Evolutionary conservation across 1,140 invertebrate species (phyloP).

Genomic region (Drosophila eugracilis): DNA sequence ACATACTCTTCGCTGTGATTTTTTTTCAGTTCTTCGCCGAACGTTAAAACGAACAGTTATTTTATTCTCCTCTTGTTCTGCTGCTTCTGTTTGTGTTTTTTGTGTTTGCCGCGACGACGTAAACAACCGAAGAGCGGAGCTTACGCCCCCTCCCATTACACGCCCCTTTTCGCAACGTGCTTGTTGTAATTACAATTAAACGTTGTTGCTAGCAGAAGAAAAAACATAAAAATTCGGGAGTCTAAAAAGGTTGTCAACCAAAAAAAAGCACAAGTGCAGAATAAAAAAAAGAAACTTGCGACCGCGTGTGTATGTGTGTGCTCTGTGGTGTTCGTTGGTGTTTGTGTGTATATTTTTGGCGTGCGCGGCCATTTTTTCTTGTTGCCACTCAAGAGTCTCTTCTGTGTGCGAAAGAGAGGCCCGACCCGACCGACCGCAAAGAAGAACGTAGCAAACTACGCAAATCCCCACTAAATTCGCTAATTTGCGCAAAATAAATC

Average conservation of each 20-base stretch:
- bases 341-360: constrained; percentile 76
- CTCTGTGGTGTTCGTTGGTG: constrained; percentile 40
- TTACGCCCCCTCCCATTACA: constrained; percentile 14
- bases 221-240: constrained; percentile 3
- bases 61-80: constrained; percentile 42
- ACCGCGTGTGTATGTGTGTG: constrained; percentile 23
- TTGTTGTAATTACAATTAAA: constrained; percentile 51
- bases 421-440: constrained; percentile 47
- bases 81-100: constrained; percentile 38
- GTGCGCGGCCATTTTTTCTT: constrained; percentile 81
- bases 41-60: constrained; percentile 47
- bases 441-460: constrained; percentile 22
- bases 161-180: constrained; percentile 7
- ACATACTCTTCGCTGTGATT: constrained; percentile 63
- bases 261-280: constrained; percentile 69
- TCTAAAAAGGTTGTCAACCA: constrained; percentile 32
- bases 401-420: constrained; percentile 59
- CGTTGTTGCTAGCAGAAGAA: constrained; percentile 53
- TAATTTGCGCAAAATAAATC: constrained; percentile 39
- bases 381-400: constrained; percentile 45
- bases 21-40: constrained; percentile 72
- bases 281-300: constrained; percentile 48
- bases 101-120: constrained; percentile 40
- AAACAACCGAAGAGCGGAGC: constrained; percentile 42
- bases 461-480: constrained; percentile 37